These are phyloP conservation scores for Rhinogobio ventralis DNA, from an alignment of 2,797 vertebrate species.

Conservation along the genomic window DNA sequence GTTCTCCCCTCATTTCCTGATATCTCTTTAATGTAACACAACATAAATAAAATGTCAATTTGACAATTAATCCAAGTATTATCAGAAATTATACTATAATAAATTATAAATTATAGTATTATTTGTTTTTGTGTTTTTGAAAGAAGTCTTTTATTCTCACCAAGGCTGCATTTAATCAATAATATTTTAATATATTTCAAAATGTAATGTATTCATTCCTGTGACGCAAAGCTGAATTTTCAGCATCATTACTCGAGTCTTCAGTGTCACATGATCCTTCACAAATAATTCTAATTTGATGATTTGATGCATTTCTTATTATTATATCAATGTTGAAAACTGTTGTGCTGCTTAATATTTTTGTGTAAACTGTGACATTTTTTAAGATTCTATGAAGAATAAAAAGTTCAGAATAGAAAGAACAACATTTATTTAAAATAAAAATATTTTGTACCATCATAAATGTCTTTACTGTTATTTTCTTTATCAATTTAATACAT, in stretches of 20 bases:
- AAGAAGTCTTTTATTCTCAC: neutral
- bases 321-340: neutral
- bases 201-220: too few relatives aligned
- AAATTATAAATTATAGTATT: too few relatives aligned
- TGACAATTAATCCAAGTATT: neutral
- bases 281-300: neutral
- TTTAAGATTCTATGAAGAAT: neutral
- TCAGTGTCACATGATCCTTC: neutral
- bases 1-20: neutral
- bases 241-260: neutral
- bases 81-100: too few relatives aligned
- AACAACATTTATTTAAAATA: neutral
- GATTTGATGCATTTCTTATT: neutral
- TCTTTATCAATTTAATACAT: neutral
- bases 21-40: neutral
- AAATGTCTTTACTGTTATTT: neutral
- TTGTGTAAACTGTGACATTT: neutral
- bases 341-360: neutral
- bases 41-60: neutral
- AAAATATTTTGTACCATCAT: neutral
- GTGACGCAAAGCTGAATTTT: neutral
- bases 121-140: too few relatives aligned
- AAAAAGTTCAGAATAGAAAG: neutral
- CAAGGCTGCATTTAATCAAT: neutral
- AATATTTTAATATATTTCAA: too few relatives aligned